Evolutionary conservation across 2,888 invertebrate species (phyloP), one percentile per base, ranked within the genome.

Genomic region (Argynnis bischoffii): DNA sequence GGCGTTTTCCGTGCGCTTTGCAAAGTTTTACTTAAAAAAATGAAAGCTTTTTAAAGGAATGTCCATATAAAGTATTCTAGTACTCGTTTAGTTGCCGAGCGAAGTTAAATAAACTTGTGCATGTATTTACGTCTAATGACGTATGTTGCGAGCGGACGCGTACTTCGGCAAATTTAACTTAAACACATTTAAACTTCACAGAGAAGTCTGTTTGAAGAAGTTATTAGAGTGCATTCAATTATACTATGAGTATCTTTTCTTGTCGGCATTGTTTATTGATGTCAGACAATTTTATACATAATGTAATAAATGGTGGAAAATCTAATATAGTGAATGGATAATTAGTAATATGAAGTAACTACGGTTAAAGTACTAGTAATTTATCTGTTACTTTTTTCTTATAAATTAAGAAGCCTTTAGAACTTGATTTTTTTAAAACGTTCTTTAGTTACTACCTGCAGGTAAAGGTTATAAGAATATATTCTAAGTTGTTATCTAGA

Each of bases 61-160:
- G 54, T 67, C 70, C 70, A 63, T 18, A 60, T 15, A 26, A 47
- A 14, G 41, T 55, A 53, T 35, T 53, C 53, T 14, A 21, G 48
- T 21, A 63, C 64, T 69, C 56, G 60, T 70, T 55, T 55, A 66
- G 70, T 64, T 55, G 55, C 60, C 50, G 46, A 66, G 66, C 64
- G 26, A 64, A 87, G 83, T 88, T 86, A 84, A 83, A 84, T 81
- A 84, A 88, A 88, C 80, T 86, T 79, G 80, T 78, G 81, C 78
- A 81, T 82, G 80, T 80, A 76, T 80, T 79, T 75, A 76, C 78
- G 79, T 79, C 85, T 88, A 89, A 89, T 89, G 89, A 89, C 79
- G 85, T 89, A 85, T 87, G 84, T 82, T 83, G 80, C 80, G 78
- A 79, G 78, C 75, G 76, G 75, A 78, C 76, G 80, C 77, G 80